Percentiles rank a stretch among this genome's conserved stretches.
These are phyloP conservation scores for Hippolais icterina DNA, from an alignment of 2,113 vertebrate genomes.

Conservation along the genomic window DNA sequence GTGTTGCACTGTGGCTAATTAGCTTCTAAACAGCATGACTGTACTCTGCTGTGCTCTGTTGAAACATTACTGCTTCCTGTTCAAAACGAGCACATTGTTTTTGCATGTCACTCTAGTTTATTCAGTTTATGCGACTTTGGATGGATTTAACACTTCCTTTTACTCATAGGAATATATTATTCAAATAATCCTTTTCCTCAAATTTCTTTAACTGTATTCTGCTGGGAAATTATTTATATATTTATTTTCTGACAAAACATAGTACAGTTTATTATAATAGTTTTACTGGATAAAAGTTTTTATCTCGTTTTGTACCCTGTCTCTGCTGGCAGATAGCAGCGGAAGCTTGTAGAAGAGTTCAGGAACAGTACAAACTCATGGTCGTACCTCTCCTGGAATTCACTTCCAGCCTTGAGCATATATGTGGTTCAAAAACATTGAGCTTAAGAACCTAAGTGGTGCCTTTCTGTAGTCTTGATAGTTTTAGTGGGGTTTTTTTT, in stretches of 20 bases:
- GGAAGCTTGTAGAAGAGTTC: not conserved
- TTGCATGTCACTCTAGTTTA: not conserved
- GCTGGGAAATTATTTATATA: not conserved
- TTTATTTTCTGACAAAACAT: not conserved
- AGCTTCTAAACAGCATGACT: not conserved
- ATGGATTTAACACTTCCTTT: not conserved
- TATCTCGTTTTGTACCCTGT: not conserved
- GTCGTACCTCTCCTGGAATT: not conserved
- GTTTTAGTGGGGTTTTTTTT: not conserved
- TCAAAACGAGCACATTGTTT: not conserved
- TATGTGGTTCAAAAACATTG: not conserved
- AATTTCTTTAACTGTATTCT: not conserved
- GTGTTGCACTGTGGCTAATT: not conserved
- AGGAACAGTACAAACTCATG: not conserved
- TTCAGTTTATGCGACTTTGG: not conserved
- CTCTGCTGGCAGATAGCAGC: not conserved
- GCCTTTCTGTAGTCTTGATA: not conserved
- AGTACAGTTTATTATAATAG: not conserved
- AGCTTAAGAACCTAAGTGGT: not conserved
- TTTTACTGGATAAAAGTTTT: not conserved
- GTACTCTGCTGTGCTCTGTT: not conserved
- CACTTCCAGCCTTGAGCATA: not conserved
- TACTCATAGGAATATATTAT: not conserved
- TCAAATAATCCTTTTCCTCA: not conserved
- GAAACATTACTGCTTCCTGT: not conserved